A percentile compares a stretch with the other conserved stretches of the same genome.
Conservation (phyloP, 1,140 invertebrate genomes). For the honey bee (Apis mellifera) region DNA sequence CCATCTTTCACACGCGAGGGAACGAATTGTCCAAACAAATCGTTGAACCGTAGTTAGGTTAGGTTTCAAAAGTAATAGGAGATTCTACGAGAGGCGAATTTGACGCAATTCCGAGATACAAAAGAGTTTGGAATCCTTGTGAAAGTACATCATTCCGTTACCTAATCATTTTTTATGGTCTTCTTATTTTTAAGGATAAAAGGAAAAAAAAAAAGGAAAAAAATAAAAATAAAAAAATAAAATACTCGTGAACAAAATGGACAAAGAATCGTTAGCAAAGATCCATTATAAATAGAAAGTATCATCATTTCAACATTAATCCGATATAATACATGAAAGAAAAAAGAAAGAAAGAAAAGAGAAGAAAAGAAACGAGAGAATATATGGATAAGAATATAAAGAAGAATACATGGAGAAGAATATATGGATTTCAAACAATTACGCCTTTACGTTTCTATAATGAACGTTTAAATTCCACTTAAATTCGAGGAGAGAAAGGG, state of each 20-base stretch:
- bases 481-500: no score
- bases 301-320: conserved; percentile 7
- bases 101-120: background rate
- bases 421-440: background rate
- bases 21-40: no score
- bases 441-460: no score
- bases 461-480: no score
- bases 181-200: background rate
- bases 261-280: background rate
- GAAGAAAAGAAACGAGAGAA: background rate
- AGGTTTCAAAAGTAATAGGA: background rate
- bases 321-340: background rate
- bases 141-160: conserved; percentile 11
- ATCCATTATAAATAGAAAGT: conserved; percentile 14
- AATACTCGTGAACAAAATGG: background rate
- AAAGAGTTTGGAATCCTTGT: background rate
- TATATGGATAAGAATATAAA: no score
- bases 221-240: background rate
- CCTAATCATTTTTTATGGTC: background rate
- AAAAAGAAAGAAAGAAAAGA: background rate
- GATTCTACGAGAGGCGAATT: background rate
- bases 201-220: no score
- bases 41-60: background rate
- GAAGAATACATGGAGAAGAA: no score
- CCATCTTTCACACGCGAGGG: no score